Conservation (phyloP, 2,888 invertebrate species). For the Drosophila cognata region DNA sequence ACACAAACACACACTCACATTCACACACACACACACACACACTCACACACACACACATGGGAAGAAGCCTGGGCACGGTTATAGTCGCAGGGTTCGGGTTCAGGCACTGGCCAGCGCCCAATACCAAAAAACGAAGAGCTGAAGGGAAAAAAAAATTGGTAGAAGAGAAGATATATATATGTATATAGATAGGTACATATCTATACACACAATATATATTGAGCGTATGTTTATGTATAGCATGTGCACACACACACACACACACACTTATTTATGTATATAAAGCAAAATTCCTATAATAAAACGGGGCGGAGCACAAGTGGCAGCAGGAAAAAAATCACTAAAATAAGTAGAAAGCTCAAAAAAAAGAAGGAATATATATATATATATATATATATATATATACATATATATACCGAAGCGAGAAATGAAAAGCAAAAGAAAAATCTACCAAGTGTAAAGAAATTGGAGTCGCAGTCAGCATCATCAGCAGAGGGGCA, state of each 20-base stretch:
- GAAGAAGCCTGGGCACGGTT: background rate
- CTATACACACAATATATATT: constrained; percentile 66
- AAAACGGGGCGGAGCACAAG: constrained; percentile 82
- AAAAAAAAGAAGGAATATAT: constrained; percentile 25
- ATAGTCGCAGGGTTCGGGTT: constrained; percentile 23
- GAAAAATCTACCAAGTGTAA: constrained; percentile 81
- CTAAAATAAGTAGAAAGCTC: constrained; percentile 50
- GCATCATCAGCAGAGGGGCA: constrained; percentile 9
- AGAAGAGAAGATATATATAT: constrained; percentile 20
- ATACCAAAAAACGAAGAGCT: constrained; percentile 60
- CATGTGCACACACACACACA: constrained; percentile 20
- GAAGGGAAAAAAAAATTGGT: constrained; percentile 30
- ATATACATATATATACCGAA: constrained; percentile 20
- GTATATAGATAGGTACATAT: constrained; percentile 47
- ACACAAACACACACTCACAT: constrained; percentile 21
- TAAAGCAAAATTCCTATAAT: constrained; percentile 78
- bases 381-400: background rate
- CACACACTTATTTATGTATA: constrained; percentile 38
- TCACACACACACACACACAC: constrained; percentile 4
- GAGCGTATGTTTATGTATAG: constrained; percentile 62
- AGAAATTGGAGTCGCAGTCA: constrained; percentile 77
- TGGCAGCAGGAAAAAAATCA: constrained; percentile 58
- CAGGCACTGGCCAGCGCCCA: constrained; percentile 69
- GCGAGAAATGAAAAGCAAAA: constrained; percentile 72
- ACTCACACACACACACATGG: constrained; percentile 6